Base-by-base conservation (phyloP, 2,113 vertebrate genomes). In the Pterophyllum scalare region DNA sequence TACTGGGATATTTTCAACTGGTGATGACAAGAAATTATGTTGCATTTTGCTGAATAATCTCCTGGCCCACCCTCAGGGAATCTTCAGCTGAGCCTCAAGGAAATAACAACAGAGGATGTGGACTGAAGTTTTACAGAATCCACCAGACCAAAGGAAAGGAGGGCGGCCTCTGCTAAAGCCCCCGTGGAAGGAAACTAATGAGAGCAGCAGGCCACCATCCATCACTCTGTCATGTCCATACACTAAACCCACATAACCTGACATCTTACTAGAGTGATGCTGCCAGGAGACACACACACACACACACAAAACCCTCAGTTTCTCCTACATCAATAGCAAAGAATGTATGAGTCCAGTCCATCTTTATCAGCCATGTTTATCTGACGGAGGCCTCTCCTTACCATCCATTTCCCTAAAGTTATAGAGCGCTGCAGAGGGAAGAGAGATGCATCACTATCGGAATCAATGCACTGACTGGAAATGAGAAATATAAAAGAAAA, bases 21-120 rank as follows among this genome's bases (percentile, higher is more conserved):
- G 40, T 46, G 46, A 46, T 70, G 40, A 70, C 40, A 12, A 0
- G 64, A 28, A 38, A 70, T 70, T 9, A 70, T 49, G 49, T 2
- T 43, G 24, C 10, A 38, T 70, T 70, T 70, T 49, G 40, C 24
- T 49, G 43, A 49, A 70, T 28, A 49, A 49, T 43, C 43, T 49
- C 43, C 15, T 49, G 43, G 28, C 24, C 65, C 65, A 28, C 24
- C 40, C 65, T 70, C 15, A 28, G 65, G 43, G 65, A 70, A 70
- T 49, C 64, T 19, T 49, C 40, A 15, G 0, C 40, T 28, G 65
- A 49, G 40, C 46, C 64, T 70, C 24, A 70, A 28, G 64, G 40
- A 67, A 67, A 67, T 67, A 49, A 49, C 40, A 49, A 52, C 49
- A 52, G 49, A 54, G 65, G 43, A 70, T 52, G 43, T 52, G 65